Evolutionary conservation across 2,797 vertebrate genomes (phyloP).

Genomic region (Pelobates cultripes): DNA sequence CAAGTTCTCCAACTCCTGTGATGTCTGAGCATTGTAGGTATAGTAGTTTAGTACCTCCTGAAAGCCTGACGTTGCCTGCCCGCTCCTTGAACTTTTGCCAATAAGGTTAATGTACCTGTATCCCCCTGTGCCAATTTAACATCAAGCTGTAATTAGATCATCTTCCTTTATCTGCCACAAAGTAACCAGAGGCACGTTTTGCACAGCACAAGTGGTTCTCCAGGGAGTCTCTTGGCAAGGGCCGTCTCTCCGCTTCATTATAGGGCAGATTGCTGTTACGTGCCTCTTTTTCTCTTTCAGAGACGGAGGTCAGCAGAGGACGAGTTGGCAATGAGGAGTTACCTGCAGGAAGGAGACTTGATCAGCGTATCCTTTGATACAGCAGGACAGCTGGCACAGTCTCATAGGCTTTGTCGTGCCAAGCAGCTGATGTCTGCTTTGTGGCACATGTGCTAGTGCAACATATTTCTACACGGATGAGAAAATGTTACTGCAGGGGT

Average conservation of each 20-base stretch:
- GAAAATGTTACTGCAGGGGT: too few species aligned
- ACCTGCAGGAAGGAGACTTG: slow-evolving; percentile 93
- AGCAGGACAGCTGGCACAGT: neutral
- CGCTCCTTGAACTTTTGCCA: too few species aligned
- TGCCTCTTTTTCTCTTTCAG: slow-evolving; percentile 67
- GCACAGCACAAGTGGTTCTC: neutral
- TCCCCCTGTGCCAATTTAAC: neutral
- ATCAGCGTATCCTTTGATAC: slow-evolving; percentile 86
- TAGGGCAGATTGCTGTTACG: neutral
- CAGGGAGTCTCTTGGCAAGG: neutral
- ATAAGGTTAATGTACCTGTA: neutral
- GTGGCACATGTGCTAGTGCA: neutral
- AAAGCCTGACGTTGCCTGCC: too few species aligned
- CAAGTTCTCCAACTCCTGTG: too few species aligned
- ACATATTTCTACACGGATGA: neutral
- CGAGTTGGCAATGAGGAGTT: slow-evolving; percentile 94
- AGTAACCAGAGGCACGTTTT: neutral
- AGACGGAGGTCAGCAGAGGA: slow-evolving; percentile 93
- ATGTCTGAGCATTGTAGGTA: too few species aligned
- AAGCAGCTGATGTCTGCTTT: neutral
- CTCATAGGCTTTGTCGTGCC: neutral
- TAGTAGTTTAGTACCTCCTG: too few species aligned
- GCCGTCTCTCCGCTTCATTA: neutral
- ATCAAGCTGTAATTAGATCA: neutral
- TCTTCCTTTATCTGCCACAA: neutral